These are phyloP conservation scores for Parauchenoglanis punctatus DNA, from an alignment of 2,797 vertebrate genomes.

Conservation along the genomic window DNA sequence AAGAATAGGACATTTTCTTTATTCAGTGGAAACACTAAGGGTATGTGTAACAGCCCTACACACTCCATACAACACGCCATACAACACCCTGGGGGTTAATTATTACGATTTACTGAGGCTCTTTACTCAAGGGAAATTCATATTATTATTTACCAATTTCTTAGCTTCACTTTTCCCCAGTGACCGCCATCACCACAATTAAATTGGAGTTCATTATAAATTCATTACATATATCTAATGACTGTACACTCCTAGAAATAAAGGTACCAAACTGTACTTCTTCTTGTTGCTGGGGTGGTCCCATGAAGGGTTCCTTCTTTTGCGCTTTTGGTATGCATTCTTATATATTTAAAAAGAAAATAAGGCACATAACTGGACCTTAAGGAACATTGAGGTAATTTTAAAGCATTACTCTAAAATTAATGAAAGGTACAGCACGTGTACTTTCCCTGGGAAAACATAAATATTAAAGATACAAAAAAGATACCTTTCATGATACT, in stretches of 20 bases:
- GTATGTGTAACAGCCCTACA: slow-evolving; percentile 77
- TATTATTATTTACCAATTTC: slow-evolving; percentile 79
- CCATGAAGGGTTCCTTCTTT: not conserved
- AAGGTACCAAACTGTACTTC: not conserved
- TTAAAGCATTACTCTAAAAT: not conserved
- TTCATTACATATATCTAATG: slow-evolving; percentile 18
- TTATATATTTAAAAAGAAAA: not conserved
- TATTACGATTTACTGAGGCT: slow-evolving; percentile 74
- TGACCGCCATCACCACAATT: slow-evolving; percentile 19
- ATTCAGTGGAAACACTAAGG: slow-evolving; percentile 64
- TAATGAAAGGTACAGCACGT: not conserved
- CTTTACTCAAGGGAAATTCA: slow-evolving; percentile 68
- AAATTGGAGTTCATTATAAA: slow-evolving; percentile 17
- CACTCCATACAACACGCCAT: slow-evolving; percentile 65
- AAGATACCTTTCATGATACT: not conserved
- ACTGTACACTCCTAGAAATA: not conserved
- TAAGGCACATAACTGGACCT: not conserved
- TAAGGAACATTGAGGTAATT: not conserved
- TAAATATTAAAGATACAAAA: too few relatives aligned
- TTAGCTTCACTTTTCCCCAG: slow-evolving; percentile 68
- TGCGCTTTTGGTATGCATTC: not conserved
- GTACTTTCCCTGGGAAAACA: not conserved
- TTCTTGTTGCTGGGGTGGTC: not conserved
- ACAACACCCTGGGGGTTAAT: slow-evolving; percentile 77
- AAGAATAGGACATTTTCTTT: not conserved